Evolutionary conservation across 2,888 invertebrate genomes (phyloP).

Genomic region (Nomada ruficornis): DNA sequence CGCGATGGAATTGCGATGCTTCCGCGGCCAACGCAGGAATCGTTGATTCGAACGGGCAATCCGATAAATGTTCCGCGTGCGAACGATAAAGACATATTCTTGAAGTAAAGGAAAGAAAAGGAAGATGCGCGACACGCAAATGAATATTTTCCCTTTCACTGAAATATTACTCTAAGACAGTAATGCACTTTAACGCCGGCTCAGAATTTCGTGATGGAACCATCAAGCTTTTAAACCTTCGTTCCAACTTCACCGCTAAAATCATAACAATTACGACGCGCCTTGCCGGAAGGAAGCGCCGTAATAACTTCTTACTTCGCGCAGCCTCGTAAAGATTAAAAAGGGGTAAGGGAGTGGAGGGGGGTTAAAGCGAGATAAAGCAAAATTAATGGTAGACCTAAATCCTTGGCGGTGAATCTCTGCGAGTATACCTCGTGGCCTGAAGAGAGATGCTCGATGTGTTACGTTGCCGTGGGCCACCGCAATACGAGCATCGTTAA

Average conservation of each 20-base stretch:
- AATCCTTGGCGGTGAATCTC: constrained; percentile 46
- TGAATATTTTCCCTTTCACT: not conserved
- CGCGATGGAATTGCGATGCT: constrained; percentile 9
- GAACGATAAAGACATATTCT: not conserved
- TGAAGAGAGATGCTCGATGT: constrained; percentile 30
- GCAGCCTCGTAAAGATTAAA: constrained; percentile 47
- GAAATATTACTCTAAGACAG: not conserved
- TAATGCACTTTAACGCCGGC: too few relatives aligned
- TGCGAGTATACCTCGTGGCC: constrained; percentile 20
- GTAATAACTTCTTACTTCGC: constrained; percentile 50
- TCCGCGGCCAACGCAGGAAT: not conserved
- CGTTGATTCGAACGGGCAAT: not conserved
- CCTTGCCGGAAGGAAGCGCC: constrained; percentile 53
- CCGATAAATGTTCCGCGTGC: too few relatives aligned
- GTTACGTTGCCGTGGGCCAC: constrained; percentile 27
- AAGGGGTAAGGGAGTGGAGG: constrained; percentile 1
- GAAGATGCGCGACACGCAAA: not conserved
- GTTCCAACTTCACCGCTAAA: constrained; percentile 14
- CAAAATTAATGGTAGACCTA: constrained; percentile 55
- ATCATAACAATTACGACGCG: constrained; percentile 44
- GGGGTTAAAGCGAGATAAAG: constrained; percentile 55
- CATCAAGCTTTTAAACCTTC: not conserved
- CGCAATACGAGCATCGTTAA: constrained; percentile 45
- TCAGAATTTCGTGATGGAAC: not conserved
- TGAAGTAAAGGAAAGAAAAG: not conserved